These are phyloP conservation scores for Bagarius yarrelli DNA, from an alignment of 2,113 vertebrate species.

Conservation along the genomic window DNA sequence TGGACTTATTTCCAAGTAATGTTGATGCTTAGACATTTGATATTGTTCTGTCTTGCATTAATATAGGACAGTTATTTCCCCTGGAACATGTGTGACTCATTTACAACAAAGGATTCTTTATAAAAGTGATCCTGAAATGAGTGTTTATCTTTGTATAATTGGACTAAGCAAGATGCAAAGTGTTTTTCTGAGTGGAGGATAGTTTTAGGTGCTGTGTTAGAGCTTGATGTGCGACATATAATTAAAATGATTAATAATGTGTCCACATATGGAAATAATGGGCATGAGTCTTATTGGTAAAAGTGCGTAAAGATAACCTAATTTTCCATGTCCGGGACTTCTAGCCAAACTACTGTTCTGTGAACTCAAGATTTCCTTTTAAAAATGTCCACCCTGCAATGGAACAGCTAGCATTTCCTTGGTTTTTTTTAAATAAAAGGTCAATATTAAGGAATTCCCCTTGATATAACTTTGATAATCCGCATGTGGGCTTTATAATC, in stretches of 20 bases:
- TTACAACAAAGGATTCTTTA: neutral
- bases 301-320: constrained; percentile 34
- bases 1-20: neutral
- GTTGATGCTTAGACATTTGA: neutral
- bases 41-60: neutral
- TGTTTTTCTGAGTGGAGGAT: neutral
- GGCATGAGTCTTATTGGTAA: constrained; percentile 19
- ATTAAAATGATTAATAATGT: neutral
- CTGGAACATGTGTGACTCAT: constrained; percentile 13
- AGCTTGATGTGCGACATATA: neutral
- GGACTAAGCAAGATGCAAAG: neutral
- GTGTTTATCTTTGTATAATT: neutral
- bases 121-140: constrained; percentile 22
- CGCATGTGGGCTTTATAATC: neutral
- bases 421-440: neutral
- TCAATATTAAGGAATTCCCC: constrained; percentile 16
- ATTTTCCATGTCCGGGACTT: constrained; percentile 25
- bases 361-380: constrained; percentile 40
- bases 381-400: constrained; percentile 41
- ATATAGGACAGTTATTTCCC: constrained; percentile 18
- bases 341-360: neutral
- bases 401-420: constrained; percentile 11
- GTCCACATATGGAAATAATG: constrained; percentile 32
- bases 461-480: neutral
- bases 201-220: neutral